Conservation (phyloP, 2,113 vertebrate species). For the Pseudonaja textilis region DNA sequence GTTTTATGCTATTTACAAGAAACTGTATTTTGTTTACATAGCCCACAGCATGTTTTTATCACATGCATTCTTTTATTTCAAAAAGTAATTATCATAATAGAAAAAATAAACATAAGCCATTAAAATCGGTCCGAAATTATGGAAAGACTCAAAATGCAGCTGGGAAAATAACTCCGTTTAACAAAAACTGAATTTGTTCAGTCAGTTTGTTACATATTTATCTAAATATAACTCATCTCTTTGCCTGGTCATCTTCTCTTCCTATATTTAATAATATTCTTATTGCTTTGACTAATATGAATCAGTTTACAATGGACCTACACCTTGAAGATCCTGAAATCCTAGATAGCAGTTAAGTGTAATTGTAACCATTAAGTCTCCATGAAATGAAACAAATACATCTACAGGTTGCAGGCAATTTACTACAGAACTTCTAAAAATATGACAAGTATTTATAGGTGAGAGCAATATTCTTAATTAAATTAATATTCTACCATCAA, state of each 20-base stretch:
- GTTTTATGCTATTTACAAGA: conserved; percentile 2
- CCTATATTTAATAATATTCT: background rate
- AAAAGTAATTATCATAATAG: background rate
- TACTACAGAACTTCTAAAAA: background rate
- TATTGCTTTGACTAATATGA: conserved; percentile 49
- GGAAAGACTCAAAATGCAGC: background rate
- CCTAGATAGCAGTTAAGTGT: conserved; percentile 6
- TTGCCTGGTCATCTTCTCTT: conserved; percentile 31
- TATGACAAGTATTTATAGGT: background rate
- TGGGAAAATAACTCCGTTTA: background rate
- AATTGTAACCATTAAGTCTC: background rate
- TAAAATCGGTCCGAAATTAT: background rate
- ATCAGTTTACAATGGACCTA: conserved; percentile 20
- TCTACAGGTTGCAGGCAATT: background rate
- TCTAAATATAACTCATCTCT: conserved; percentile 29
- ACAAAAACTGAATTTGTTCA: background rate
- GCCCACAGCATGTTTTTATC: background rate
- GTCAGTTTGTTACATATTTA: background rate
- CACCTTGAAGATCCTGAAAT: conserved; percentile 20
- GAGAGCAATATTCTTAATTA: background rate
- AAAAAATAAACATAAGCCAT: background rate
- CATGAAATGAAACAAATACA: background rate
- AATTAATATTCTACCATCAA: background rate
- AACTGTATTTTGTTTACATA: conserved; percentile 22
- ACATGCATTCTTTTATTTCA: background rate